Conservation (phyloP, 2,113 vertebrate species). For the Macrotis lagotis region DNA sequence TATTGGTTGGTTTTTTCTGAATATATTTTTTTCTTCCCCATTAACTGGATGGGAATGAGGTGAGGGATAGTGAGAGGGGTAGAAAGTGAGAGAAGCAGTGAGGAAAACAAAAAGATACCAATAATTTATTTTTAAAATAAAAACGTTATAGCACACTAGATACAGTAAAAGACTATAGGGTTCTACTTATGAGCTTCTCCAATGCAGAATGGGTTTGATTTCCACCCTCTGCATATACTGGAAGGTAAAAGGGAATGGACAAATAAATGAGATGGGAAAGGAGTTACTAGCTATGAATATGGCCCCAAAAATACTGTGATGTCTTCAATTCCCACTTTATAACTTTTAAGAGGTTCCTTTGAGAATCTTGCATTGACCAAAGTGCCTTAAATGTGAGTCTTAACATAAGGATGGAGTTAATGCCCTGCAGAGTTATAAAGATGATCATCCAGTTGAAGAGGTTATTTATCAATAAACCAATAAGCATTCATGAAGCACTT, state of each 20-base stretch:
- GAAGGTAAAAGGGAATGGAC: background rate
- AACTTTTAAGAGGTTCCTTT: background rate
- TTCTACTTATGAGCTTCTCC: background rate
- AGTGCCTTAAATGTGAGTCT: background rate
- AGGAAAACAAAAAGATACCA: background rate
- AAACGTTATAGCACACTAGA: background rate
- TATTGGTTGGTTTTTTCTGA: background rate
- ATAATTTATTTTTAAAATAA: background rate
- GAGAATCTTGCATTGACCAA: background rate
- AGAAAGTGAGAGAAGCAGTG: background rate
- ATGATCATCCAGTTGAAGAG: background rate
- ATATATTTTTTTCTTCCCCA: background rate
- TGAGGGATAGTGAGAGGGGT: background rate
- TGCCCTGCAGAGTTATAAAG: background rate
- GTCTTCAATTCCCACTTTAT: background rate
- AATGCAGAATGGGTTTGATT: background rate
- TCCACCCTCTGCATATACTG: background rate
- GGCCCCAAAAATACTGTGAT: background rate
- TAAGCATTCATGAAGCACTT: background rate
- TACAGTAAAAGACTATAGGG: background rate
- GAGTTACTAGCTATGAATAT: background rate
- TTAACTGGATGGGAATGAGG: background rate
- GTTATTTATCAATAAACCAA: background rate
- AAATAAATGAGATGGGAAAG: background rate
- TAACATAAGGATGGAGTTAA: background rate